Evolutionary conservation across 2,888 invertebrate genomes (phyloP).

Genomic region (Steinernema hermaphroditum): DNA sequence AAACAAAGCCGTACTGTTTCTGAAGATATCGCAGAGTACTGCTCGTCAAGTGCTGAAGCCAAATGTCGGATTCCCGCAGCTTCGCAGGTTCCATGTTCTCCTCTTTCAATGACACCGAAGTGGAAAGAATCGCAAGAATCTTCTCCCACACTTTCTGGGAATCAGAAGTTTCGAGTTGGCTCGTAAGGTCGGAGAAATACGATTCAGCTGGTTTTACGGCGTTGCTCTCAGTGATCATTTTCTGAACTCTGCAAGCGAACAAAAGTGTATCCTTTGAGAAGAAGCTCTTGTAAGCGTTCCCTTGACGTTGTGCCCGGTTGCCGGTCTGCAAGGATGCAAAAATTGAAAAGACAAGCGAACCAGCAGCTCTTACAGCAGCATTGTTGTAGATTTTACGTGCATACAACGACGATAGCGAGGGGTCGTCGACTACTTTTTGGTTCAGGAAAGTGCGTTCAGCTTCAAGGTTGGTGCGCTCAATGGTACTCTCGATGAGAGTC

Average conservation of each 20-base stretch:
- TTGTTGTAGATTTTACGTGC: constrained; percentile 23
- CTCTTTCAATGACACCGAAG: not conserved
- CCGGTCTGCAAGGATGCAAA: not conserved
- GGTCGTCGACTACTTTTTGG: constrained; percentile 53
- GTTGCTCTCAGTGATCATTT: not conserved
- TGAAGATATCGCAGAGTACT: constrained; percentile 50
- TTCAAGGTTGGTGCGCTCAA: constrained; percentile 53
- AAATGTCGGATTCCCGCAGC: not conserved
- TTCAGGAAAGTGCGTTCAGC: constrained; percentile 63
- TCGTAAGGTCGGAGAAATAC: not conserved
- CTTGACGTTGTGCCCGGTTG: not conserved
- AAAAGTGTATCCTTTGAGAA: not conserved
- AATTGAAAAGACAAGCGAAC: not conserved
- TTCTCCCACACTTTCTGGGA: constrained; percentile 22
- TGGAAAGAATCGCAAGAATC: not conserved
- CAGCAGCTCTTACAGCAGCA: constrained; percentile 8
- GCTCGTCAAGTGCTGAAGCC: constrained; percentile 8
- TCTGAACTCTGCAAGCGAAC: not conserved
- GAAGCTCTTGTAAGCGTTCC: not conserved
- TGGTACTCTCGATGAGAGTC: constrained; percentile 37
- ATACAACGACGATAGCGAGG: constrained; percentile 40
- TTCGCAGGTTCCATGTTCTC: not conserved
- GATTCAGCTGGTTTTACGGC: not conserved
- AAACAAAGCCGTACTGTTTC: constrained; percentile 41
- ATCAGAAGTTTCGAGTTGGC: not conserved